Conservation (phyloP, 2,888 invertebrate genomes). For the Lordiphosa andalusiaca region DNA sequence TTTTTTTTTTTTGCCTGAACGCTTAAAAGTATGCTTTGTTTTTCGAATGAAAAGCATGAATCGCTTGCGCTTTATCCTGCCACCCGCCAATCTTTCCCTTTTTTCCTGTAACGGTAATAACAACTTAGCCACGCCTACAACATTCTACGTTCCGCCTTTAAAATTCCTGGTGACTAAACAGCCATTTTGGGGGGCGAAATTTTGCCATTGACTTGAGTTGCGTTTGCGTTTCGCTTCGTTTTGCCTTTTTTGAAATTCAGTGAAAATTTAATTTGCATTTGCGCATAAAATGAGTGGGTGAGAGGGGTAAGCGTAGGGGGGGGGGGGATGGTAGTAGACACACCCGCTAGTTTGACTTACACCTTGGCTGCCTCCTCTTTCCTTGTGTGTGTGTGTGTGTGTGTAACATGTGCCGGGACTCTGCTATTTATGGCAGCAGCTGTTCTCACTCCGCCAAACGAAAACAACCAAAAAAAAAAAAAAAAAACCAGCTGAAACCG, state of each 20-base stretch:
- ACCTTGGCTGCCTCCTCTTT: conserved; percentile 33
- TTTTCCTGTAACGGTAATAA: background rate
- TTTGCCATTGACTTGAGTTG: conserved; percentile 45
- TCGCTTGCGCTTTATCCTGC: background rate
- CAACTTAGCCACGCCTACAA: conserved; percentile 2
- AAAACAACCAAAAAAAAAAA: conserved; percentile 3
- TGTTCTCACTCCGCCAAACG: conserved; percentile 38
- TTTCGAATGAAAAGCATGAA: too few species aligned
- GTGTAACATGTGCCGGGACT: conserved; percentile 31
- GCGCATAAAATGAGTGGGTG: conserved; percentile 60
- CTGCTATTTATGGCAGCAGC: conserved; percentile 61
- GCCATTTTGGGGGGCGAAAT: conserved; percentile 24
- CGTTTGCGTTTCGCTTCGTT: conserved; percentile 37
- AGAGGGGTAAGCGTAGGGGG: background rate
- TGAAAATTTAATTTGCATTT: conserved; percentile 70
- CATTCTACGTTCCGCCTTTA: background rate
- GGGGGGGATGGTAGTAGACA: conserved; percentile 6
- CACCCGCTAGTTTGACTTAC: conserved; percentile 38
- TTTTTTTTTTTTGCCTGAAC: too few species aligned
- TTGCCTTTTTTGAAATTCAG: conserved; percentile 37
- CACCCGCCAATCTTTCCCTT: conserved; percentile 1
- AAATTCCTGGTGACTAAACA: too few species aligned
- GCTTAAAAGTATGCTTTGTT: too few species aligned
- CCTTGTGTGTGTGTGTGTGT: conserved; percentile 18
- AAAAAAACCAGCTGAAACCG: conserved; percentile 7